phyloP scores from a whole-genome alignment of 2,888 invertebrate genomes.

The Netelia fuscicornis region DNA sequence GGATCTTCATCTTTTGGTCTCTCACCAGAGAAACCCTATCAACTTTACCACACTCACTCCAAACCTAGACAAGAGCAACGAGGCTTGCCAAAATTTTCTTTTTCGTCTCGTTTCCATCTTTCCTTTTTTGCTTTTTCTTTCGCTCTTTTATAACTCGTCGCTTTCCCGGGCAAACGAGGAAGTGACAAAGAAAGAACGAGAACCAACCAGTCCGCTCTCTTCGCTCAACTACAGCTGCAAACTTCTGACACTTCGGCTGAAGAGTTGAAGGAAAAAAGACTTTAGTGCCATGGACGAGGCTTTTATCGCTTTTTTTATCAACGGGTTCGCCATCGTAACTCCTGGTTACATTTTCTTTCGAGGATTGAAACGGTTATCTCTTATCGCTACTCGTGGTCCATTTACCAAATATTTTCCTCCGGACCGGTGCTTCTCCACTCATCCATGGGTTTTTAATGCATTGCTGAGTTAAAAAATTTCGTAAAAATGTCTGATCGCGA shows the following conservation, averaged over 20 bases:
- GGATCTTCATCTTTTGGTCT: not conserved
- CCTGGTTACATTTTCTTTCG: not conserved
- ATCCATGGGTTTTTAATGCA: not conserved
- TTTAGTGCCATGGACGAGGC: not conserved
- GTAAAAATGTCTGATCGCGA: too few relatives aligned
- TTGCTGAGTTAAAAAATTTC: too few relatives aligned
- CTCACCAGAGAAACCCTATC: not conserved
- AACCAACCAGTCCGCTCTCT: slow-evolving; percentile 2
- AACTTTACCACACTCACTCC: slow-evolving; percentile 2
- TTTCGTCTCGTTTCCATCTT: not conserved
- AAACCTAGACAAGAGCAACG: slow-evolving; percentile 36
- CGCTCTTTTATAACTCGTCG: not conserved
- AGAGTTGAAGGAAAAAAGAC: slow-evolving; percentile 8
- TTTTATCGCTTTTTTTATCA: slow-evolving; percentile 53
- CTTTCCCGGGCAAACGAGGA: slow-evolving; percentile 24
- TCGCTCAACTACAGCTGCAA: slow-evolving; percentile 31
- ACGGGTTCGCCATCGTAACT: slow-evolving; percentile 29
- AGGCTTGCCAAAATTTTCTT: slow-evolving; percentile 51
- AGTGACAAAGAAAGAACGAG: slow-evolving; percentile 18
- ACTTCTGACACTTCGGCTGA: slow-evolving; percentile 48
- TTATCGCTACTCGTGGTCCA: not conserved
- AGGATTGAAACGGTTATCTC: not conserved
- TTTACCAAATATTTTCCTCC: not conserved
- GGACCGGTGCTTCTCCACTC: not conserved
- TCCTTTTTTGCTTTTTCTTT: slow-evolving; percentile 7